Percentiles rank a stretch among this genome's conserved stretches.
These are phyloP conservation scores for Vanacampus margaritifer DNA, from an alignment of 2,113 vertebrate species.

Conservation along the genomic window DNA sequence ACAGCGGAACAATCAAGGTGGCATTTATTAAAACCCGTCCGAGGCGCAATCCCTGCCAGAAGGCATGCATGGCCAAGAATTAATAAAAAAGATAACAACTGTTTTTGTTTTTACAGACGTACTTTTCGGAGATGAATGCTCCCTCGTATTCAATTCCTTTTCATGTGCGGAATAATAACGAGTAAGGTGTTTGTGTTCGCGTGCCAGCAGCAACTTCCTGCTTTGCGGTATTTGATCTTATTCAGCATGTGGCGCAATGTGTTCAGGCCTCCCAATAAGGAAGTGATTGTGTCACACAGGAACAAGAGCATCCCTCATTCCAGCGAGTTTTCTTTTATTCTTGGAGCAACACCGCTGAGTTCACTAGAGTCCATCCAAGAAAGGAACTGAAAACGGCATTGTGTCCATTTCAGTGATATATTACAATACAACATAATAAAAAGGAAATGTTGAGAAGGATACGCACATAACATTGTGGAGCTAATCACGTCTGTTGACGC, in stretches of 20 bases:
- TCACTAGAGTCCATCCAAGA: conserved; percentile 35
- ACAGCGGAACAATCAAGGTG: conserved; percentile 64
- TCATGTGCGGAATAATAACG: conserved; percentile 35
- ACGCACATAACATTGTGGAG: no score
- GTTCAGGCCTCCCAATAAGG: conserved; percentile 48
- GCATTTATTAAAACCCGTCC: conserved; percentile 67
- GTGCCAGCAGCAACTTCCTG: conserved; percentile 60
- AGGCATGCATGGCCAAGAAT: conserved; percentile 45
- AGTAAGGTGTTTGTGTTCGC: conserved; percentile 12
- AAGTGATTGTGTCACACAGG: conserved; percentile 64
- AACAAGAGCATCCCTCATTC: conserved; percentile 56
- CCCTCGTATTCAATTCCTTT: conserved; percentile 48
- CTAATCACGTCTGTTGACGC: no score
- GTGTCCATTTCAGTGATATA: neutral
- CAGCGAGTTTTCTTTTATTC: conserved; percentile 63
- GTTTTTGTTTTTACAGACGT: conserved; percentile 38
- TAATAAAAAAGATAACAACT: conserved; percentile 57
- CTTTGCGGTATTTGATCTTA: conserved; percentile 43
- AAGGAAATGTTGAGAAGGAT: no score
- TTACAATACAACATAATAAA: neutral
- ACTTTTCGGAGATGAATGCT: conserved; percentile 19
- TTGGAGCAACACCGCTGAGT: conserved; percentile 35
- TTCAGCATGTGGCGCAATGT: conserved; percentile 52
- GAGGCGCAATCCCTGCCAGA: conserved; percentile 52
- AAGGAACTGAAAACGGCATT: conserved; percentile 5